Percentiles rank a stretch among this genome's conserved stretches.
These are phyloP conservation scores for Choristoneura rosaceana DNA, from an alignment of 2,888 invertebrate genomes.

Conservation along the genomic window DNA sequence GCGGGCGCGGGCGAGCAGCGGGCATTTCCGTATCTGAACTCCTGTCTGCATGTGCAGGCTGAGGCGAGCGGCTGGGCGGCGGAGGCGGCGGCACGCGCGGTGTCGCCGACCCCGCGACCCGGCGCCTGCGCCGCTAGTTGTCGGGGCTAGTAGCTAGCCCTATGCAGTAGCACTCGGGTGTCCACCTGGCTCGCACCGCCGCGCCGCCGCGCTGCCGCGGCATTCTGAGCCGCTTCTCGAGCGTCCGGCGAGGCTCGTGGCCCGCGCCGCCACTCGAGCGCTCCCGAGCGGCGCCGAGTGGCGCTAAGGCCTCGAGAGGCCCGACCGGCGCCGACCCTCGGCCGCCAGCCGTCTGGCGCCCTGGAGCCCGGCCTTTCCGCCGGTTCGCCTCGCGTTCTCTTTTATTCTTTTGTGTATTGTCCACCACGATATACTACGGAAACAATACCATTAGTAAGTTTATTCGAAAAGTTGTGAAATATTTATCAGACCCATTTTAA, in stretches of 20 bases:
- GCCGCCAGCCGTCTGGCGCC: slow-evolving; percentile 21
- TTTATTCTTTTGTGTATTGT: slow-evolving; percentile 57
- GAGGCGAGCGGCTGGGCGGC: slow-evolving; percentile 73
- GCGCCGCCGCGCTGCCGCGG: slow-evolving; percentile 66
- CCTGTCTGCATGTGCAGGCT: slow-evolving; percentile 83
- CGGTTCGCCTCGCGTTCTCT: slow-evolving; percentile 60
- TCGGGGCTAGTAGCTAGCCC: slow-evolving; percentile 67
- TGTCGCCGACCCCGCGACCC: slow-evolving; percentile 58
- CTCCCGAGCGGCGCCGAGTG: slow-evolving; percentile 29
- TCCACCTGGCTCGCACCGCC: slow-evolving; percentile 30
- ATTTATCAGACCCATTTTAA: slow-evolving; percentile 6
- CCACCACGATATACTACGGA: slow-evolving; percentile 55
- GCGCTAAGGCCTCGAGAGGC: slow-evolving; percentile 19
- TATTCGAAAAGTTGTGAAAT: slow-evolving; percentile 52
- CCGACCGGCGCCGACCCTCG: slow-evolving; percentile 22
- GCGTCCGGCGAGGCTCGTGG: slow-evolving; percentile 55
- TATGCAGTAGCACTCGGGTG: slow-evolving; percentile 28
- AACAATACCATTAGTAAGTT: slow-evolving; percentile 72
- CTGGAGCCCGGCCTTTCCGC: slow-evolving; percentile 27
- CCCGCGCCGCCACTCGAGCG: slow-evolving; percentile 44
- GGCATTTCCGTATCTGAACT: slow-evolving; percentile 54
- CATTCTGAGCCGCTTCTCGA: slow-evolving; percentile 81
- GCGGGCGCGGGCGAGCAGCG: slow-evolving; percentile 46
- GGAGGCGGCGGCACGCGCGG: slow-evolving; percentile 64
- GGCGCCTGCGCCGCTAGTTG: slow-evolving; percentile 68